Conservation (phyloP, 2,888 invertebrate species). For the Drosophila picticornis region DNA sequence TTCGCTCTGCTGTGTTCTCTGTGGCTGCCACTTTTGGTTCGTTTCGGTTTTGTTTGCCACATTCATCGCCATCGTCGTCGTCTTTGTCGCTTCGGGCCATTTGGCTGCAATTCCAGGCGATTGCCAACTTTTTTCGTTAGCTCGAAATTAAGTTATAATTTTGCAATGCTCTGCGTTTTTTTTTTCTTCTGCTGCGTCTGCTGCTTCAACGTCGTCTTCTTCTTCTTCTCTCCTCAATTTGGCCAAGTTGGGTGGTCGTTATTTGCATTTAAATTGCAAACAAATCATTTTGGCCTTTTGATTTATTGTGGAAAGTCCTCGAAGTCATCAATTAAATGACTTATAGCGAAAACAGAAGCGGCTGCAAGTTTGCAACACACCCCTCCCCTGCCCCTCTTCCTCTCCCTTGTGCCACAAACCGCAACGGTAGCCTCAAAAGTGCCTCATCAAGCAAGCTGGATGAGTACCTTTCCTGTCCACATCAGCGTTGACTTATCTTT, state of each 20-base stretch:
- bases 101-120: conserved; percentile 54
- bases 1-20: conserved; percentile 36
- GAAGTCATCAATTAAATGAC: conserved; percentile 70
- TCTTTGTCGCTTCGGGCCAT: conserved; percentile 60
- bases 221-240: neutral
- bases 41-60: conserved; percentile 46
- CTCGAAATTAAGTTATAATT: conserved; percentile 75
- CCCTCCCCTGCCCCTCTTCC: neutral
- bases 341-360: conserved; percentile 38
- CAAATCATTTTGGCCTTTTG: conserved; percentile 72
- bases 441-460: conserved; percentile 44
- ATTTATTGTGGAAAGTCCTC: conserved; percentile 72
- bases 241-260: conserved; percentile 66
- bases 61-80: conserved; percentile 48
- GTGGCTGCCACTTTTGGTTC: conserved; percentile 63
- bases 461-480: neutral
- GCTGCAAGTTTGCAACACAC: conserved; percentile 12
- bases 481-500: conserved; percentile 34
- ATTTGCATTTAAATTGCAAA: conserved; percentile 81
- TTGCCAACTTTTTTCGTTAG: conserved; percentile 54
- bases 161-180: conserved; percentile 43
- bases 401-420: neutral
- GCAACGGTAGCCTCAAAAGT: conserved; percentile 32
- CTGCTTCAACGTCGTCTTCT: neutral
- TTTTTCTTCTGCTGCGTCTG: neutral